phyloP scores from a whole-genome alignment of 2,797 vertebrate genomes.

The Enteromius mattozi region DNA sequence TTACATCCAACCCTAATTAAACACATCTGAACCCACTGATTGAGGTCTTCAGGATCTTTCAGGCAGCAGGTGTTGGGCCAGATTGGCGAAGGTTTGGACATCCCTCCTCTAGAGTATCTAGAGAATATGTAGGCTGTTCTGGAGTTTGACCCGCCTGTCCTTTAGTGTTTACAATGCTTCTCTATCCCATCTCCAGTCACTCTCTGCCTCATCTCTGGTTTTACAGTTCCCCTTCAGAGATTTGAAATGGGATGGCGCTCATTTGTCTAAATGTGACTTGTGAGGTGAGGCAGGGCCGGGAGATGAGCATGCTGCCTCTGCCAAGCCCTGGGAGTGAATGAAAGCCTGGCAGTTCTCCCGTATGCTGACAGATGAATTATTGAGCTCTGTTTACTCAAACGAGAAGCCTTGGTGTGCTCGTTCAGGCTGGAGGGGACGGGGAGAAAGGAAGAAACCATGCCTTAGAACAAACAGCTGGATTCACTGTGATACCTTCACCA shows the following conservation, averaged over 20 bases:
- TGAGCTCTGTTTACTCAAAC: slow-evolving; percentile 68
- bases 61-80: not conserved
- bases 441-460: not conserved
- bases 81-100: not conserved
- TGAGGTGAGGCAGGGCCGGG: slow-evolving; percentile 17
- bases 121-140: not conserved
- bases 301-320: slow-evolving; percentile 46
- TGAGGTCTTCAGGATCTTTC: not conserved
- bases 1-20: not conserved
- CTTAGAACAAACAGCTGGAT: slow-evolving; percentile 9
- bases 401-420: slow-evolving; percentile 52
- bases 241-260: slow-evolving; percentile 8
- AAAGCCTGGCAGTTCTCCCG: slow-evolving; percentile 70
- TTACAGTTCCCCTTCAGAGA: slow-evolving; percentile 7
- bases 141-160: slow-evolving; percentile 21
- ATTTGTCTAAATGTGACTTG: slow-evolving; percentile 45
- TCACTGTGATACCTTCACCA: not conserved
- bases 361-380: slow-evolving; percentile 72
- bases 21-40: not conserved
- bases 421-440: slow-evolving; percentile 42
- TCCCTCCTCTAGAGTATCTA: not conserved
- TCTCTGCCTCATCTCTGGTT: slow-evolving; percentile 20
- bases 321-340: slow-evolving; percentile 60
- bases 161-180: slow-evolving; percentile 5
- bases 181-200: not conserved